Percentiles rank a stretch among this genome's conserved stretches.
These are phyloP conservation scores for Trichosurus vulpecula DNA, from an alignment of 2,797 vertebrate genomes.

Conservation along the genomic window DNA sequence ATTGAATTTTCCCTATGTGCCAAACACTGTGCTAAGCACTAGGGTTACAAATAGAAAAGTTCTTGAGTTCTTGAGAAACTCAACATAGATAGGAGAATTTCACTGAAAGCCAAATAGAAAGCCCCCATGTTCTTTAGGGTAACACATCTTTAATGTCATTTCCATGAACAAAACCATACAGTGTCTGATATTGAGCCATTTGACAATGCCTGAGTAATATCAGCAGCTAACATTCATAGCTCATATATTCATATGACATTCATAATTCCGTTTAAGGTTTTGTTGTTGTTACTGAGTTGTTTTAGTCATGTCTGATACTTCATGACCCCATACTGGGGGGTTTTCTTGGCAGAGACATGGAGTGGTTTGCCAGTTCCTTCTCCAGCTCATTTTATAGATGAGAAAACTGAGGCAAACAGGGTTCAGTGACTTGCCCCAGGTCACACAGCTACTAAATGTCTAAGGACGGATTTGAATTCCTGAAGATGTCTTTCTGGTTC, in stretches of 20 bases:
- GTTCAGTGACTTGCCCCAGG: neutral
- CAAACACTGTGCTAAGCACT: neutral
- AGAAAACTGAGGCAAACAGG: neutral
- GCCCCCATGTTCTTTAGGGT: neutral
- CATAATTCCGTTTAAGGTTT: neutral
- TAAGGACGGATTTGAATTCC: neutral
- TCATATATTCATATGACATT: neutral
- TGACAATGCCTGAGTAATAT: neutral
- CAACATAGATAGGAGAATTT: neutral
- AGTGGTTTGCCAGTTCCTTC: neutral
- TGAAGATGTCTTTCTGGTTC: neutral
- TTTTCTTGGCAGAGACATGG: too few relatives aligned
- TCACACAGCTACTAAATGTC: neutral
- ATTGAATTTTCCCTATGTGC: neutral
- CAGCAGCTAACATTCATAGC: neutral
- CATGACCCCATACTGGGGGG: too few relatives aligned
- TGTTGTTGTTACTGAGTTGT: neutral
- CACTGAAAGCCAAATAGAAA: neutral
- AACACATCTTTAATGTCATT: neutral
- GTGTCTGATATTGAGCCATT: neutral
- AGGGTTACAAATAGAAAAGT: neutral
- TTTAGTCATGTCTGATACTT: neutral
- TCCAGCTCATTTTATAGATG: neutral
- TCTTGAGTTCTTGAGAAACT: neutral
- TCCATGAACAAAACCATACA: neutral